A percentile compares a stretch with the other conserved stretches of the same genome.
phyloP scores from a whole-genome alignment of 1,140 invertebrate genomes.

The Cotesia vestalis region DNA sequence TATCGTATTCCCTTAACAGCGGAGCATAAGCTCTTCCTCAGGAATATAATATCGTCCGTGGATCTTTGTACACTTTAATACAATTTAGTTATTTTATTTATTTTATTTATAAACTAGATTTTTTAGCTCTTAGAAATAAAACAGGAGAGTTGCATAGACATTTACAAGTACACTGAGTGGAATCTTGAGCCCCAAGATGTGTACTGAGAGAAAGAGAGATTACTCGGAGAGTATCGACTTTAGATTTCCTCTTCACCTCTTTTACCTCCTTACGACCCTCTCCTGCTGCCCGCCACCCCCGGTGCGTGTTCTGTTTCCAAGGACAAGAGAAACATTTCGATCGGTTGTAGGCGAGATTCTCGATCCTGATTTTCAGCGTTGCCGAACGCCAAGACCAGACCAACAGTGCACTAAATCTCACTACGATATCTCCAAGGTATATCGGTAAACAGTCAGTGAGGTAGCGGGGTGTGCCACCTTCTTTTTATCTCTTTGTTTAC shows the following conservation, averaged over 20 bases:
- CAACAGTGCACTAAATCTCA: slow-evolving; percentile 57
- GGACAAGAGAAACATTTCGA: slow-evolving; percentile 56
- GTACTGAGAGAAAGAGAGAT: slow-evolving; percentile 29
- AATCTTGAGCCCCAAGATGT: slow-evolving; percentile 1
- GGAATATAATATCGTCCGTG: slow-evolving; percentile 25
- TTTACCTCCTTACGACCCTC: slow-evolving; percentile 12
- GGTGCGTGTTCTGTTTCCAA: slow-evolving; percentile 53
- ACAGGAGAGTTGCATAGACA: slow-evolving; percentile 24
- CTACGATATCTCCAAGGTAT: slow-evolving; percentile 54
- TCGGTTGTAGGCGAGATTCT: slow-evolving; percentile 57
- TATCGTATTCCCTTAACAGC: slow-evolving; percentile 34
- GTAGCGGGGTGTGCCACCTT: slow-evolving; percentile 51
- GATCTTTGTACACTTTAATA: slow-evolving; percentile 32
- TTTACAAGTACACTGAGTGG: slow-evolving; percentile 13
- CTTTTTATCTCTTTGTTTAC: slow-evolving; percentile 37
- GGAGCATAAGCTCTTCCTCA: slow-evolving; percentile 1
- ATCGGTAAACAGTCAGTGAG: slow-evolving; percentile 53
- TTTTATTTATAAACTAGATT: slow-evolving; percentile 13
- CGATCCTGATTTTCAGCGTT: slow-evolving; percentile 52
- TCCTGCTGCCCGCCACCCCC: slow-evolving; percentile 21
- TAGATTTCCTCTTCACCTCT: slow-evolving; percentile 10
- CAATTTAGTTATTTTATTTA: slow-evolving; percentile 26
- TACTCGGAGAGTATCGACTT: slow-evolving; percentile 28
- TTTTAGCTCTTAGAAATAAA: slow-evolving; percentile 38
- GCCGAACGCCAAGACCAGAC: slow-evolving; percentile 15